Base-by-base conservation (phyloP, 2,113 vertebrate genomes). In the Tyrannus savana region DNA sequence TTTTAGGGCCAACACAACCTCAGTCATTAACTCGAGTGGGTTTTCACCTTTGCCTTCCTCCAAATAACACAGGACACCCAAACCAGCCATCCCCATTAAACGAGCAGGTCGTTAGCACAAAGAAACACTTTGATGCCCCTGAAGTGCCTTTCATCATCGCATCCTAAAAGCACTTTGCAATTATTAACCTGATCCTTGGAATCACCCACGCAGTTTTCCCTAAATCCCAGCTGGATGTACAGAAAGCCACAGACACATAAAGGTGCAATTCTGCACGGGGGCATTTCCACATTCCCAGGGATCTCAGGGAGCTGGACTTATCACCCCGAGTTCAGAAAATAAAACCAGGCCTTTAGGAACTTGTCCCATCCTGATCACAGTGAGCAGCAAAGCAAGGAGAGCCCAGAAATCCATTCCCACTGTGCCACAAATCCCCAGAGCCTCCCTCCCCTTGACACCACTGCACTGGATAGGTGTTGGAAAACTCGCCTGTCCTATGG, bases 121-220 rank as follows among this genome's bases (percentile, higher is more conserved):
- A 52, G 16, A 63, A 4, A 0, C 46, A 4, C 66, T 92, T 19
- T 68, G 89, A 72, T 81, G 84, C 39, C 55, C 66, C 28, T 31
- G 14, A 35, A 0, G 0, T 62, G 97, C 98, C 98, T 98, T 98
- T 98, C 97, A 97, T 91, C 97, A 96, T 95, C 97, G 96, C 74
- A 72, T 14, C 74, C 81, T 33, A 10, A 42, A 63, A 92, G 62
- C 49, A 9, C 53, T 76, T 98, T 93, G 98, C 96, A 97, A 71
- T 97, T 97, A 96, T 96, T 97, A n/a, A 22, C 1, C 9, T 1
- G 37, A 50, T 49, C 66, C 49, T 30, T 7, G 31, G 28, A n/a
- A 10, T 53, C 84, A 10, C 76, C 35, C 53, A 15, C 2, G 1
- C 31, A 14, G 42, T 7, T 74, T 37, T 46, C 64, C 68, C 27